Evolutionary conservation across 2,797 vertebrate species (phyloP).

Genomic region (Xerus rutilus): DNA sequence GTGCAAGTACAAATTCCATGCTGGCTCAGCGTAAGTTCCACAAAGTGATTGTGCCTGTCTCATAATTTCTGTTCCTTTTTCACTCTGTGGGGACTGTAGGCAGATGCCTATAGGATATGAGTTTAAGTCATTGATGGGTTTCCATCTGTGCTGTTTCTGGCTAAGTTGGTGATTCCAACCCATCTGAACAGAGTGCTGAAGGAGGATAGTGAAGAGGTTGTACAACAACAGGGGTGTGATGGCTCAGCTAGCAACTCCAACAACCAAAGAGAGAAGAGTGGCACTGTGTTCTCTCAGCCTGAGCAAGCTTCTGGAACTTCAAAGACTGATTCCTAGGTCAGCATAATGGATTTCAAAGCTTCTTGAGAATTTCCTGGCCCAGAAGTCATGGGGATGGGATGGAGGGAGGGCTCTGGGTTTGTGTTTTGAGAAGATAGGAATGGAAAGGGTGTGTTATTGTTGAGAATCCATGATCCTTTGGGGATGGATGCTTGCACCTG

Average conservation of each 20-base stretch:
- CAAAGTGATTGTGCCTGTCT: constrained; percentile 15
- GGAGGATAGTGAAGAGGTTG: not conserved
- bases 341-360: not conserved
- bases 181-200: not conserved
- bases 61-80: not conserved
- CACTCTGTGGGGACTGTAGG: not conserved
- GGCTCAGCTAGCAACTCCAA: not conserved
- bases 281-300: not conserved
- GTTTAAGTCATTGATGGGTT: not conserved
- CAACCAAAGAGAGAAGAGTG: not conserved
- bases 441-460: not conserved
- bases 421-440: not conserved
- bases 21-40: constrained; percentile 2
- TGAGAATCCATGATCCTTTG: not conserved
- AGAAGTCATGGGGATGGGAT: not conserved
- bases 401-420: too few species aligned
- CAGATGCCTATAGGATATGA: not conserved
- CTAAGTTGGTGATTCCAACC: not conserved
- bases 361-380: not conserved
- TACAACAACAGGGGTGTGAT: not conserved
- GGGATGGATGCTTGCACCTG: not conserved
- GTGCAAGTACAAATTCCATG: constrained; percentile 7
- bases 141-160: not conserved
- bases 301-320: not conserved
- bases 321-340: not conserved